Evolutionary conservation across 2,797 vertebrate genomes (phyloP).

Genomic region (Buceros bicornis): DNA sequence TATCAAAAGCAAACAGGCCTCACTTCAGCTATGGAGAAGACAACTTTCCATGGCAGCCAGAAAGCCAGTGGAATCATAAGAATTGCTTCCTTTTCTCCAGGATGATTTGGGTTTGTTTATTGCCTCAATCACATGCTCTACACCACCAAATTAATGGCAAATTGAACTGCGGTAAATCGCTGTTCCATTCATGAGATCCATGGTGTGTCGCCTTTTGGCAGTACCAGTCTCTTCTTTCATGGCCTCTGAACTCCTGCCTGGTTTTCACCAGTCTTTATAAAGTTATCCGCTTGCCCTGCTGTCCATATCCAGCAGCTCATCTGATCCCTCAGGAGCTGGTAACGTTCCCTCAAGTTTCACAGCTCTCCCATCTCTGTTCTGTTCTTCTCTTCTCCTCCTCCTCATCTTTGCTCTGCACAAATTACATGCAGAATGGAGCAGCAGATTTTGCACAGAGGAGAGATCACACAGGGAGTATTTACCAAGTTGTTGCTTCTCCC

Average conservation of each 20-base stretch:
- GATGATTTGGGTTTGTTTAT: background rate
- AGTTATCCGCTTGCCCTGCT: background rate
- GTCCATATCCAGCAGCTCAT: background rate
- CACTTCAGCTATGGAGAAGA: constrained; percentile 9
- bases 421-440: background rate
- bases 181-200: background rate
- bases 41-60: constrained; percentile 3
- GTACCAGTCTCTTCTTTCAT: background rate
- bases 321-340: background rate
- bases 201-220: background rate
- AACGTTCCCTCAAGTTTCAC: background rate
- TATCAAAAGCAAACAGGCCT: constrained; percentile 11
- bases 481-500: background rate
- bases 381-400: background rate
- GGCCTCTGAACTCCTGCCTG: background rate
- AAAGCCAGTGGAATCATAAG: background rate
- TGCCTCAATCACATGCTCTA: background rate
- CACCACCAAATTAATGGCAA: background rate
- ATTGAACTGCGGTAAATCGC: background rate
- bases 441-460: background rate
- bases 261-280: background rate
- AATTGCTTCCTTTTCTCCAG: background rate
- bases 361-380: background rate
- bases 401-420: background rate
- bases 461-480: background rate